phyloP scores from a whole-genome alignment of 1,140 invertebrate genomes.

The Lamellibrachia luymesi region DNA sequence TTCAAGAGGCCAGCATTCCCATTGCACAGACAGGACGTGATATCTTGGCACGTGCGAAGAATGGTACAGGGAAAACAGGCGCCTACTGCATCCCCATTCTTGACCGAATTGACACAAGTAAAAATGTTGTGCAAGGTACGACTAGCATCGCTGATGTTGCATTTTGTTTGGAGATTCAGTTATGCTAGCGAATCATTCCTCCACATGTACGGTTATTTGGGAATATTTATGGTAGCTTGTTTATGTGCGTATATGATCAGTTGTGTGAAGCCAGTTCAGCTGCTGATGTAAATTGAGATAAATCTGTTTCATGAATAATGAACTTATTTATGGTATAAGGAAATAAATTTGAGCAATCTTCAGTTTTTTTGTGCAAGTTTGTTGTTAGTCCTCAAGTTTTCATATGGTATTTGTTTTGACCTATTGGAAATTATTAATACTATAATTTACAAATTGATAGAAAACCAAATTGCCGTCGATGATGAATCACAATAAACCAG shows the following conservation, averaged over 20 bases:
- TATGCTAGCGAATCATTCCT: not conserved
- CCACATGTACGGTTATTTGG: too few relatives aligned
- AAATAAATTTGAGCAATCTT: too few relatives aligned
- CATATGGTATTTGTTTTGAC: too few relatives aligned
- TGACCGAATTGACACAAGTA: conserved; percentile 87
- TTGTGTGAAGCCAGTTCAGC: too few relatives aligned
- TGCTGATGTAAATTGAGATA: too few relatives aligned
- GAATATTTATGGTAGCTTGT: too few relatives aligned
- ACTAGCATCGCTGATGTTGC: not conserved
- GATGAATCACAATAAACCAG: not conserved
- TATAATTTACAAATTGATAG: not conserved
- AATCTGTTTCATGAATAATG: too few relatives aligned
- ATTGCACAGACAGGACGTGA: conserved; percentile 96
- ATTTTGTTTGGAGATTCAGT: not conserved
- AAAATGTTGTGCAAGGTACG: conserved; percentile 70
- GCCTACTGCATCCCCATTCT: conserved; percentile 98
- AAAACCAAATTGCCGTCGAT: not conserved
- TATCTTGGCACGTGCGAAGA: conserved; percentile 97
- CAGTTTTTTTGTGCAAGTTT: too few relatives aligned
- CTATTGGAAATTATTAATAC: too few relatives aligned
- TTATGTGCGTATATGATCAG: too few relatives aligned
- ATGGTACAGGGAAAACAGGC: conserved; percentile 99
- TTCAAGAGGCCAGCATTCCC: conserved; percentile 90
- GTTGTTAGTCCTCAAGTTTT: too few relatives aligned
- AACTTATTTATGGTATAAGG: too few relatives aligned